Evolutionary conservation across 2,888 invertebrate species (phyloP).

Genomic region (Limulus polyphemus): DNA sequence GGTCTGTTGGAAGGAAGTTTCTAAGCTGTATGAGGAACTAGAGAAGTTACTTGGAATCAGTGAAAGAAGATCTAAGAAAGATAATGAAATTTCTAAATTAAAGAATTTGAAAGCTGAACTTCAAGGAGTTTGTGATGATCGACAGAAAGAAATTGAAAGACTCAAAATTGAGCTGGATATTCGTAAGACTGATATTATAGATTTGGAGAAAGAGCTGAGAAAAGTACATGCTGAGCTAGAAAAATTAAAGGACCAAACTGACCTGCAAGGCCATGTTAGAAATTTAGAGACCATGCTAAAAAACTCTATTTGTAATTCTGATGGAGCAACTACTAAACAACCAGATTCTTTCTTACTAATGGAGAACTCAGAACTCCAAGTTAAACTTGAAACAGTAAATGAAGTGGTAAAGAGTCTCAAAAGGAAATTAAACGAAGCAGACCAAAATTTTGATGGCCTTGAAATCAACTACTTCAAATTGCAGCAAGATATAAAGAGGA

Average conservation of each 20-base stretch:
- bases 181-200: neutral
- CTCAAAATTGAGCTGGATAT: neutral
- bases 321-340: too few species aligned
- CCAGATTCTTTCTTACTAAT: too few species aligned
- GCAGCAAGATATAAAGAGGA: conserved; percentile 43
- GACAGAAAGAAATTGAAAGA: neutral
- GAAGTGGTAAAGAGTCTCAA: conserved; percentile 21
- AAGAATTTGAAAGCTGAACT: neutral
- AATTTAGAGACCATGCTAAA: too few species aligned
- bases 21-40: too few species aligned
- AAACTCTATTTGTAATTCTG: too few species aligned
- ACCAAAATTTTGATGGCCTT: conserved; percentile 25
- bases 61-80: neutral
- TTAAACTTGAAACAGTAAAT: conserved; percentile 4
- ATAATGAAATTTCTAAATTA: neutral
- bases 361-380: too few species aligned
- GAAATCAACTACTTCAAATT: conserved; percentile 28
- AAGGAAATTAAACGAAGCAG: conserved; percentile 22
- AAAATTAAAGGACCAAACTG: too few species aligned
- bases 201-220: too few species aligned
- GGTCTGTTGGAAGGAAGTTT: too few species aligned
- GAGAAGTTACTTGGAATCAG: too few species aligned
- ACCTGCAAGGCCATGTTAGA: too few species aligned
- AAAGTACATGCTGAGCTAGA: too few species aligned
- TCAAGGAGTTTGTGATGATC: neutral